Conservation (phyloP, 1,140 invertebrate genomes). For the Augochlora pura region DNA sequence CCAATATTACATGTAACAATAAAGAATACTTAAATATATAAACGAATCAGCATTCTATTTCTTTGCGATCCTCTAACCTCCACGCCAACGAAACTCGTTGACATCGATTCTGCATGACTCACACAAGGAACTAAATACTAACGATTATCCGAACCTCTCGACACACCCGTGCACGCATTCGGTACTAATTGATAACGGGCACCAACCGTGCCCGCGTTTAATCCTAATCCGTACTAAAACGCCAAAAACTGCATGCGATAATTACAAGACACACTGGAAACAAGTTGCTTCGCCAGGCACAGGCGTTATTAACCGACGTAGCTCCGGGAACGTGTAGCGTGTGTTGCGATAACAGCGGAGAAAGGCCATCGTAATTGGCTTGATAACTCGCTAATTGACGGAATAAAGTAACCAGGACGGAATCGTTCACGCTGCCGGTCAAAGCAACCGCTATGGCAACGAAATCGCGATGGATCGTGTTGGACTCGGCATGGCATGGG, state of each 20-base stretch:
- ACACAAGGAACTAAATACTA: neutral
- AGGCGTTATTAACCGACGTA: neutral
- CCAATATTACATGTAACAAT: neutral
- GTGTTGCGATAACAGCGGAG: neutral
- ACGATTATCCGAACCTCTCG: no score
- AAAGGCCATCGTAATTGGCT: neutral
- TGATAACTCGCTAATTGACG: slow-evolving; percentile 15
- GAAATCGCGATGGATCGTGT: neutral
- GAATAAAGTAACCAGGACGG: neutral
- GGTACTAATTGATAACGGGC: neutral
- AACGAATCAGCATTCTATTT: neutral
- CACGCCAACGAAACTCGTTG: no score
- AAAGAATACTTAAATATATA: neutral
- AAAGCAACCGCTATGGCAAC: neutral
- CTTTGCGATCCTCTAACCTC: neutral
- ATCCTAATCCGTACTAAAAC: no score
- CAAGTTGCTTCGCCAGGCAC: neutral
- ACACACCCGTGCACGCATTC: no score
- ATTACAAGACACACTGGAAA: neutral
- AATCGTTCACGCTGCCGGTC: neutral
- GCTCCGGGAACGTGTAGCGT: neutral
- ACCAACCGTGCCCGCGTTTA: no score
- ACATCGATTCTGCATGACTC: neutral
- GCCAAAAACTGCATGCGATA: slow-evolving; percentile 2
- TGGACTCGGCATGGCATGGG: slow-evolving; percentile 62